Percentiles rank a stretch among this genome's conserved stretches.
These are phyloP conservation scores for Cyclophora punctaria DNA, from an alignment of 2,888 invertebrate species.

Conservation along the genomic window DNA sequence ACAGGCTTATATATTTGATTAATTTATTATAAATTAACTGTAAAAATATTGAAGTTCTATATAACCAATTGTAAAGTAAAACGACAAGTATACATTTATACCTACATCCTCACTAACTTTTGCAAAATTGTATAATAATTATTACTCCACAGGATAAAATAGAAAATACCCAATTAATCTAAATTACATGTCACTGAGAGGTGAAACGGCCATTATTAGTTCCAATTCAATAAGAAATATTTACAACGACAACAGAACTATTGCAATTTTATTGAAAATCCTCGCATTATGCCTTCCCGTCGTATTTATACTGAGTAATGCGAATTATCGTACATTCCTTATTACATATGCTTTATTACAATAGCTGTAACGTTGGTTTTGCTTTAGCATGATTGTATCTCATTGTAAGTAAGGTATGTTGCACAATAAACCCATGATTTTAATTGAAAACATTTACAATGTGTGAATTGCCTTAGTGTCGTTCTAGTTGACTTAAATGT, in stretches of 20 bases:
- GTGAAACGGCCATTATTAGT: conserved; percentile 10
- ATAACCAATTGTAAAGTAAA: no score
- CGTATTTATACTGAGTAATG: conserved; percentile 20
- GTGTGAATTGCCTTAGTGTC: conserved; percentile 41
- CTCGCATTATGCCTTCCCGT: conserved; percentile 16
- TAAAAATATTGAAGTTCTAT: no score
- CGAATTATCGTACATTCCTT: conserved; percentile 14
- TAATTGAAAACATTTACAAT: conserved; percentile 44
- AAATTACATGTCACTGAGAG: conserved; percentile 4
- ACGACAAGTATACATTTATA: no score
- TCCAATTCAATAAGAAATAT: conserved; percentile 28
- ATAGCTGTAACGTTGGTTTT: conserved; percentile 12
- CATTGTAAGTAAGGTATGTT: no score
- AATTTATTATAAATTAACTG: no score
- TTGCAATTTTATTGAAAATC: conserved; percentile 26
- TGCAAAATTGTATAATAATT: no score
- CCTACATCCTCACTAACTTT: no score
- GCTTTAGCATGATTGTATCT: conserved; percentile 10
- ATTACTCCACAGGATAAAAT: no score
- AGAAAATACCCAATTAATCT: no score
- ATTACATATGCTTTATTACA: conserved; percentile 12
- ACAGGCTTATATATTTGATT: no score
- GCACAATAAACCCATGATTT: conserved; percentile 33
- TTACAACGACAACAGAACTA: conserved; percentile 32
- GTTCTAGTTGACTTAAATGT: conserved; percentile 26